phyloP scores from a whole-genome alignment of 1,140 invertebrate genomes.

The Cheumatopsyche charites region DNA sequence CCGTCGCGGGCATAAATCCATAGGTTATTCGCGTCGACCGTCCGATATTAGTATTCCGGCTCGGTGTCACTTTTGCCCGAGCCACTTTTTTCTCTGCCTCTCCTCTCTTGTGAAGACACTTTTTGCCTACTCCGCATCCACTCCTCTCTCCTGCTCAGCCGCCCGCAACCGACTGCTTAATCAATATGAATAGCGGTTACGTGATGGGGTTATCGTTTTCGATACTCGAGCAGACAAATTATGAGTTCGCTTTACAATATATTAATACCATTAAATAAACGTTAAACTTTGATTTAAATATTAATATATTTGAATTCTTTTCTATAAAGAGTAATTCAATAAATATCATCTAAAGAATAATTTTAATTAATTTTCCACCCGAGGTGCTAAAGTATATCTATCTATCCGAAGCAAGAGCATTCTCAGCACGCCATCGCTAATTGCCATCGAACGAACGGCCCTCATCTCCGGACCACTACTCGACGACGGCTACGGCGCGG shows the following conservation, averaged over 20 bases:
- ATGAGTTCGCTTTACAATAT: conserved; percentile 25
- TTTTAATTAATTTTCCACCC: conserved; percentile 8
- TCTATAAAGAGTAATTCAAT: no score
- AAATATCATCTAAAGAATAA: no score
- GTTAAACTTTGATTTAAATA: no score
- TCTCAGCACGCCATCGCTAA: conserved; percentile 5
- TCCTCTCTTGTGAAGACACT: conserved; percentile 21
- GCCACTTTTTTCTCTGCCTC: conserved; percentile 18
- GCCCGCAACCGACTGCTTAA: conserved; percentile 14
- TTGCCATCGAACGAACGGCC: conserved; percentile 21
- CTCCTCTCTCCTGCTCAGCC: no score
- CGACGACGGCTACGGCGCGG: not conserved
- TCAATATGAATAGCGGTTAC: conserved; percentile 34
- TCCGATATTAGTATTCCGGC: conserved; percentile 33
- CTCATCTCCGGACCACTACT: conserved; percentile 1
- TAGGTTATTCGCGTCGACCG: not conserved
- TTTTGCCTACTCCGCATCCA: conserved; percentile 20
- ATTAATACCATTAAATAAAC: conserved; percentile 14
- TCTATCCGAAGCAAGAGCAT: not conserved
- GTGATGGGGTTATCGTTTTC: conserved; percentile 31
- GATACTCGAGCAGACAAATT: conserved; percentile 26
- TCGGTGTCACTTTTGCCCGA: conserved; percentile 23
- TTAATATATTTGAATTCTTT: no score
- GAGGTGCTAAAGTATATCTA: not conserved
- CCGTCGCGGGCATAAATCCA: not conserved